Evolutionary conservation across 2,888 invertebrate genomes (phyloP), one percentile per base, ranked within the genome.

Genomic region (Eupelmus urozonus): DNA sequence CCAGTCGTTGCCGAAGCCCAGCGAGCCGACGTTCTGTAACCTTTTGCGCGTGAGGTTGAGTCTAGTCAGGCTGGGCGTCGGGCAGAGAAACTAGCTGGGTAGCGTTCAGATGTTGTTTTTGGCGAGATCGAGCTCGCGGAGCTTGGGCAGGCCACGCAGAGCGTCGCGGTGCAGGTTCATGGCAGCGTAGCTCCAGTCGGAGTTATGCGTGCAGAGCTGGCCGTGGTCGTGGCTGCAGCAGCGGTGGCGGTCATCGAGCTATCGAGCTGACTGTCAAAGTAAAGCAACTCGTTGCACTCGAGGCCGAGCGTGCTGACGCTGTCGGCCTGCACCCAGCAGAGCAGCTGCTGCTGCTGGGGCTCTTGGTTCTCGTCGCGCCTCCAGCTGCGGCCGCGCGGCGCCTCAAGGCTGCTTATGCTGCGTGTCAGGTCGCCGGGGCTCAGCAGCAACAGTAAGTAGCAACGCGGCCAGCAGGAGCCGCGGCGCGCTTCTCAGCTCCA

Each of bases 171-270:
- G 93, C 80, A 95, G 91, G 84, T 95, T 95, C 90, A 95, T 91
- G 27, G 94, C 94, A 93, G 95, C 94, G 23, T 94, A 93, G 16
- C 95, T 94, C 95, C 95, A 95, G 86, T 95, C 95, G 34, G 94
- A 94, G 87, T 95, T 95, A 87, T 94, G 94, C 20, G 95, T 95
- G 63, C 45, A 3, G 25, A n/a, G 27, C 75, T 59, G 2, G 40
- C 7, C 23, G 40, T 7, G 7, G 55, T 4, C 9, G 11, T 13
- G 88, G 72, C 84, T 91, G 89, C 74, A 18, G 40, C 20, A 5
- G 11, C 51, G n/a, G n/a, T n/a, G n/a, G n/a, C n/a, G 20, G 72
- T 84, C 91, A 89, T 73, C 18, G 53, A n/a, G n/a, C 92, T 92
- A 79, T 42, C 57, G 23, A 57, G 89, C 67, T 93, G 93, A 86